Evolutionary conservation across 1,140 invertebrate genomes (phyloP).

Genomic region (Riptortus pedestris): DNA sequence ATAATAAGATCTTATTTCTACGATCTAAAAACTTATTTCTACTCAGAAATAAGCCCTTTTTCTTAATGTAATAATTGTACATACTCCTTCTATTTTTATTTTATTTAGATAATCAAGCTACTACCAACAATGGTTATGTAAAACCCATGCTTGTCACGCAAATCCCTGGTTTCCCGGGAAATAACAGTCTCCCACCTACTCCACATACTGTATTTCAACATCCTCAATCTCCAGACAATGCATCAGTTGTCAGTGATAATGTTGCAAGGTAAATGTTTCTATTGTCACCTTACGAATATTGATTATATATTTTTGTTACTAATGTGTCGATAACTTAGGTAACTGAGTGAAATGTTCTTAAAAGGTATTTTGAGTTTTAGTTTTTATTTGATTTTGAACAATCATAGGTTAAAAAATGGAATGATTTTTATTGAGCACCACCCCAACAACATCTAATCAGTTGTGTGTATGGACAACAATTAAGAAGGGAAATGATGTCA

Average conservation of each 20-base stretch:
- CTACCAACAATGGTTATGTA: constrained; percentile 72
- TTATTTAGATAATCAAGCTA: constrained; percentile 55
- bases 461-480: too few species aligned
- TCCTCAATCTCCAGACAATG: constrained; percentile 41
- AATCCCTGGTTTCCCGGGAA: constrained; percentile 58
- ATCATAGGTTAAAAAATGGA: too few species aligned
- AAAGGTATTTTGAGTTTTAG: background rate
- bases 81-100: too few species aligned
- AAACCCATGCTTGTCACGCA: constrained; percentile 73
- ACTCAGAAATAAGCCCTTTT: too few species aligned
- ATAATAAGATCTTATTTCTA: too few species aligned
- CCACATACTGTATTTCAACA: constrained; percentile 38
- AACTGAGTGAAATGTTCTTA: background rate
- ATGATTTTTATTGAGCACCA: too few species aligned
- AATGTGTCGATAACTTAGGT: background rate
- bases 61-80: too few species aligned
- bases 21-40: too few species aligned
- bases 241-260: constrained; percentile 31
- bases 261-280: constrained; percentile 32
- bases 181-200: constrained; percentile 39
- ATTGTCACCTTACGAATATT: background rate
- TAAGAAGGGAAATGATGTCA: too few species aligned
- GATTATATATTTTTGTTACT: background rate
- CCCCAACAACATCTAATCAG: too few species aligned
- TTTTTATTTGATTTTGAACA: background rate